Evolutionary conservation across 2,888 invertebrate species (phyloP).

Genomic region (Cyaniris semiargus): DNA sequence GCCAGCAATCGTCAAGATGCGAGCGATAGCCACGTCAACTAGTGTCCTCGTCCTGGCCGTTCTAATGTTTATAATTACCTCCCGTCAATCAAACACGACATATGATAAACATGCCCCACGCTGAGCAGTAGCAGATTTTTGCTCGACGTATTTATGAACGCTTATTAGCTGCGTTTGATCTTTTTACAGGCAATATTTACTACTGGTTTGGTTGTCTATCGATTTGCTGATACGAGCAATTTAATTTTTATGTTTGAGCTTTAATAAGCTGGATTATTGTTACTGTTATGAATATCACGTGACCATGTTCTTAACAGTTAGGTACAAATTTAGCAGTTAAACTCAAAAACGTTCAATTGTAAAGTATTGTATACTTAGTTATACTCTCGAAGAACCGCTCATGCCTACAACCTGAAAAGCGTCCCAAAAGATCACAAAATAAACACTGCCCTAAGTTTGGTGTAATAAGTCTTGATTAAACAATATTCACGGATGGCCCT

Average conservation of each 20-base stretch:
- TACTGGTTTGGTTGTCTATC: neutral
- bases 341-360: no score
- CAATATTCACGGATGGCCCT: conserved; percentile 69
- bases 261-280: neutral
- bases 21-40: conserved; percentile 74
- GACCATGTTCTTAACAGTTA: neutral
- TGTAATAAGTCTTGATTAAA: conserved; percentile 45
- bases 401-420: neutral
- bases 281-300: neutral
- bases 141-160: conserved; percentile 72
- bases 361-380: no score
- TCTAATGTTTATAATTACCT: conserved; percentile 77
- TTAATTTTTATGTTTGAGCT: neutral
- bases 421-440: neutral
- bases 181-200: conserved; percentile 44
- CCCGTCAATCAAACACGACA: conserved; percentile 72
- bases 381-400: neutral
- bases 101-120: conserved; percentile 65
- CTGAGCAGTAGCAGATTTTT: conserved; percentile 77
- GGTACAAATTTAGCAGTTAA: neutral
- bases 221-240: neutral
- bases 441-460: conserved; percentile 46
- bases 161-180: conserved; percentile 73
- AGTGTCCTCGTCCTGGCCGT: conserved; percentile 73
- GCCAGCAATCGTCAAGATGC: conserved; percentile 72